Conservation (phyloP, 2,797 vertebrate species). For the Pangasius djambal region DNA sequence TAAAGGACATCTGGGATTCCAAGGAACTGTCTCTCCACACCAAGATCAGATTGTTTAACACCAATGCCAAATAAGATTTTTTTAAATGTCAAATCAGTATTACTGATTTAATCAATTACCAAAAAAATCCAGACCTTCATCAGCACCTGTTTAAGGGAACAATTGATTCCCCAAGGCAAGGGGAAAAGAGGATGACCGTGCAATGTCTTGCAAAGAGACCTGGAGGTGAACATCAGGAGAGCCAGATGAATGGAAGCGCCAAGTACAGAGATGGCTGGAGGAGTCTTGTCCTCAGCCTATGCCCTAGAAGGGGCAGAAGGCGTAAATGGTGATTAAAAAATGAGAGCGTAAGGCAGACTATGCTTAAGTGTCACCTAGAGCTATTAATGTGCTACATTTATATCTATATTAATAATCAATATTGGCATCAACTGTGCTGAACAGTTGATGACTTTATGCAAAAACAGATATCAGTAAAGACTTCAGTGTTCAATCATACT, state of each 20-base stretch:
- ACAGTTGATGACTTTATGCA: not conserved
- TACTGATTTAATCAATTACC: not conserved
- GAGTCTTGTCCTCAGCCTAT: not conserved
- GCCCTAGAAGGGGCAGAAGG: too few relatives aligned
- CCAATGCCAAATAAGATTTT: not conserved
- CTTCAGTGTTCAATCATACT: slow-evolving; percentile 6
- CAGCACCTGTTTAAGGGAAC: not conserved
- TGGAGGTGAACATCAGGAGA: not conserved
- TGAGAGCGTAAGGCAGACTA: not conserved
- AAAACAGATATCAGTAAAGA: slow-evolving; percentile 6
- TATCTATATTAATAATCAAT: not conserved
- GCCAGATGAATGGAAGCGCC: not conserved
- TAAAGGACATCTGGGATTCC: not conserved
- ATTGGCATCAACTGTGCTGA: not conserved
- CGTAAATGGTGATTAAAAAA: not conserved
- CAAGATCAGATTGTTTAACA: not conserved
- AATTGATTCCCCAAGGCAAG: not conserved
- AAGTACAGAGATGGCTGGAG: not conserved
- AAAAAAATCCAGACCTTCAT: not conserved
- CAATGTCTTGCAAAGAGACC: not conserved
- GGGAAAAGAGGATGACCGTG: not conserved
- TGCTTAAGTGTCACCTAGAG: not conserved
- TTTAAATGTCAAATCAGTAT: not conserved
- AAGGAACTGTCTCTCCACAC: not conserved
- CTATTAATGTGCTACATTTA: not conserved